A percentile compares a stretch with the other conserved stretches of the same genome.
phyloP scores from a whole-genome alignment of 2,113 vertebrate genomes.

The Rhinichthys klamathensis region DNA sequence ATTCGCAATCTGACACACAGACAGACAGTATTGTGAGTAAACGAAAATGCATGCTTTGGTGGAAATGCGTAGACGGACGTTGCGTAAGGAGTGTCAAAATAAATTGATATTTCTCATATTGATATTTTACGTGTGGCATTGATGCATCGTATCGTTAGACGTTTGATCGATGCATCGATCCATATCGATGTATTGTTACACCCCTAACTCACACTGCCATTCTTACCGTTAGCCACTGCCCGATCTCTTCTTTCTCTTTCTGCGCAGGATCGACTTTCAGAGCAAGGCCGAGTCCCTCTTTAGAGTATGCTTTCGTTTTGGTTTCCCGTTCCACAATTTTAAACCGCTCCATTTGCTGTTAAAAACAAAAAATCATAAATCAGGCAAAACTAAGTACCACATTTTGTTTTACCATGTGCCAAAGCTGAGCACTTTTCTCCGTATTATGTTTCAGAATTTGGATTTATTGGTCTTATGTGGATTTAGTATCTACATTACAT shows the following conservation, averaged over 20 bases:
- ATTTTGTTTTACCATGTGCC: neutral
- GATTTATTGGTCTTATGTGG: neutral
- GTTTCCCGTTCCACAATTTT: slow-evolving; percentile 92
- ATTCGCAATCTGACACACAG: too few relatives aligned
- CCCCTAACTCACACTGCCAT: too few relatives aligned
- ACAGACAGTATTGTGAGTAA: too few relatives aligned
- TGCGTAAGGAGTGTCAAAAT: too few relatives aligned
- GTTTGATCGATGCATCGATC: too few relatives aligned
- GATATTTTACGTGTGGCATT: too few relatives aligned
- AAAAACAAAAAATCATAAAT: neutral
- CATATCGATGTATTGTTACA: too few relatives aligned
- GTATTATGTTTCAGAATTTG: neutral
- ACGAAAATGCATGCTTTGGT: too few relatives aligned
- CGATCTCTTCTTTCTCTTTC: slow-evolving; percentile 90
- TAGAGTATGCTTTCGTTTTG: slow-evolving; percentile 92
- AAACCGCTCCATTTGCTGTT: slow-evolving; percentile 94
- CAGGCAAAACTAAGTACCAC: neutral
- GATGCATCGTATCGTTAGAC: too few relatives aligned
- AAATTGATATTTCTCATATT: too few relatives aligned
- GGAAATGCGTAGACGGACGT: too few relatives aligned
- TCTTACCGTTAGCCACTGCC: slow-evolving; percentile 86
- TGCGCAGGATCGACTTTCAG: slow-evolving; percentile 92
- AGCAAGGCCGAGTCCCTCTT: slow-evolving; percentile 88
- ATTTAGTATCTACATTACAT: neutral
- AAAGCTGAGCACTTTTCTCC: too few relatives aligned